Conservation (phyloP, 2,888 invertebrate genomes). For the Diogma glabrata region DNA sequence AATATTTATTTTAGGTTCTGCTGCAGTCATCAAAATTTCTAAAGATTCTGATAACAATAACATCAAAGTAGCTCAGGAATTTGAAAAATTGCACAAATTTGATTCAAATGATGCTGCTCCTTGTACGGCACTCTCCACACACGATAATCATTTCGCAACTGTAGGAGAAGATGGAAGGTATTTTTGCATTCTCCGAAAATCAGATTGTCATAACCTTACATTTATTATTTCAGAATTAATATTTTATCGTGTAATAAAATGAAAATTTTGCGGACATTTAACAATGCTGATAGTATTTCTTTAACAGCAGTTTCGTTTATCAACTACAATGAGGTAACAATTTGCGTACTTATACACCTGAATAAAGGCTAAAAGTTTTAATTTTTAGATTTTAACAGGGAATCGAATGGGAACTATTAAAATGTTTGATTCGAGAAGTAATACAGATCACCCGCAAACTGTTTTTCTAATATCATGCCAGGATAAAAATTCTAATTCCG, state of each 20-base stretch:
- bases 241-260: constrained; percentile 38
- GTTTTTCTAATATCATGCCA: constrained; percentile 66
- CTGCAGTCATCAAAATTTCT: constrained; percentile 51
- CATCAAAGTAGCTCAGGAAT: constrained; percentile 46
- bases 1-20: constrained; percentile 42
- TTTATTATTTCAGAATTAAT: constrained; percentile 34
- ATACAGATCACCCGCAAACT: constrained; percentile 48
- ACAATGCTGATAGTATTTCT: constrained; percentile 70
- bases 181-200: constrained; percentile 42
- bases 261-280: constrained; percentile 36
- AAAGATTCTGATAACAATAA: constrained; percentile 45
- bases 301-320: constrained; percentile 65
- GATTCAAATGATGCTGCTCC: constrained; percentile 43
- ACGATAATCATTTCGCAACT: constrained; percentile 67
- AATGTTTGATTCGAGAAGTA: constrained; percentile 69
- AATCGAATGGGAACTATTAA: constrained; percentile 85
- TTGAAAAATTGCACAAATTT: constrained; percentile 57
- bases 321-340: constrained; percentile 44
- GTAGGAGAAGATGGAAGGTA: constrained; percentile 77
- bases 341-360: no score
- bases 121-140: constrained; percentile 63
- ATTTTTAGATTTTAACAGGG: constrained; percentile 58
- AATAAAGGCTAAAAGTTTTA: no score
- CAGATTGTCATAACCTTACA: constrained; percentile 41
- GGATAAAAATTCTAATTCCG: constrained; percentile 42